Evolutionary conservation across 2,797 vertebrate species (phyloP), one percentile per base, ranked within the genome.

Genomic region (Bradypus variegatus): DNA sequence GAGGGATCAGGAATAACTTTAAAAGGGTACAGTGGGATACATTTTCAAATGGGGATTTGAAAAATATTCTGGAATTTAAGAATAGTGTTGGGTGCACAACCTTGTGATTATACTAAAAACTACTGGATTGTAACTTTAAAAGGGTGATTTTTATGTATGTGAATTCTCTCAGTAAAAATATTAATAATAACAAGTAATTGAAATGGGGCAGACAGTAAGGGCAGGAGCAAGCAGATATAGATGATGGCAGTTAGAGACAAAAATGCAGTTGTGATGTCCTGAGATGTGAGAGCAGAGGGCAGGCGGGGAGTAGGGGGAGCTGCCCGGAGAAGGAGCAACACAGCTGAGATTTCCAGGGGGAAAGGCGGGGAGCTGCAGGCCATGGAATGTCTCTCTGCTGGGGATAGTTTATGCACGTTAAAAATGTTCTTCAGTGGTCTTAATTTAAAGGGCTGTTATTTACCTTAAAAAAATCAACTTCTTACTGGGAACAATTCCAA

Each of bases 141-240:
- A 93, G 9, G 64, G n/a, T 60, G 45, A 70, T 62, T 70, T 91
- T 88, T 58, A 75, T 90, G 45, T 73, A 55, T 76, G 16, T 27
- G n/a, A 88, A 77, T 86, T 83, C 72, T 50, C 41, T 77, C 25
- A 6, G 77, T 60, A 58, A 58, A 58, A 21, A 58, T 81, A 88
- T 81, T 11, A 53, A 33, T 81, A 88, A 85, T 11, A 53, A 33
- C 50, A 81, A 70, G 53, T 73, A 27, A 50, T n/a, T 25, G 58
- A 33, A 88, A 48, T 64, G 21, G 76, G 60, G 6, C 41, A 21
- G 38, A 69, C 3, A 13, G 21, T 38, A 14, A 80, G n/a, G 72
- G 19, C 53, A 80, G 27, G 41, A 16, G 19, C 62, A 86, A 53
- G 21, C 45, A 80, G 89, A 12, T 19, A 13, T 12, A n/a, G 50